phyloP scores from a whole-genome alignment of 2,888 invertebrate species.

The Bugula neritina region DNA sequence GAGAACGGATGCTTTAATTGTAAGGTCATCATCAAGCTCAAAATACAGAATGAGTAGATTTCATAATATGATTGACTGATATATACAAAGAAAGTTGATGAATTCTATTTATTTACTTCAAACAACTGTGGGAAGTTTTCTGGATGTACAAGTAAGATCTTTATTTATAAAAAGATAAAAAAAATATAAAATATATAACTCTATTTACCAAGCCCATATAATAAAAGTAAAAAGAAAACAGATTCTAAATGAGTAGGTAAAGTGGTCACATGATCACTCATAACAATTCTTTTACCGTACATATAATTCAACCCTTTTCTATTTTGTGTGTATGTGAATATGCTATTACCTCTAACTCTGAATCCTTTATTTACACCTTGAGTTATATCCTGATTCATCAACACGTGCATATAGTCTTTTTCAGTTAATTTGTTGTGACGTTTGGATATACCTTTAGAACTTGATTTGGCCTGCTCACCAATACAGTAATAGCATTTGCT shows the following conservation, averaged over 20 bases:
- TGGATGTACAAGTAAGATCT: neutral
- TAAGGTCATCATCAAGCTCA: neutral
- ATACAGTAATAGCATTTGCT: slow-evolving; percentile 22
- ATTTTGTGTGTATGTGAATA: slow-evolving; percentile 3
- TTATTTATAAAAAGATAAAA: neutral
- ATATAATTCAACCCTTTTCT: slow-evolving; percentile 7
- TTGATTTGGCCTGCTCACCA: neutral
- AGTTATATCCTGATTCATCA: neutral
- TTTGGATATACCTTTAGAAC: slow-evolving; percentile 15
- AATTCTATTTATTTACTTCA: neutral
- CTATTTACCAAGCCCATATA: neutral
- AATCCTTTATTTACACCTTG: neutral
- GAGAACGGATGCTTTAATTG: neutral
- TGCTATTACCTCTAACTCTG: neutral
- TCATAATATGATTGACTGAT: neutral
- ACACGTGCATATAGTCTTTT: neutral
- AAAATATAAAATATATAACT: neutral
- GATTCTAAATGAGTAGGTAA: slow-evolving; percentile 1
- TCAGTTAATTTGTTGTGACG: neutral
- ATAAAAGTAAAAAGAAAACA: neutral
- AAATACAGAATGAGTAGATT: neutral
- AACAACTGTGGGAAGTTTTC: no score
- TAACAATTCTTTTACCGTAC: neutral
- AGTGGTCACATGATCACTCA: neutral
- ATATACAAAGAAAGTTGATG: no score